Evolutionary conservation across 1,140 invertebrate species (phyloP).

Genomic region (Glossosoma conforme): DNA sequence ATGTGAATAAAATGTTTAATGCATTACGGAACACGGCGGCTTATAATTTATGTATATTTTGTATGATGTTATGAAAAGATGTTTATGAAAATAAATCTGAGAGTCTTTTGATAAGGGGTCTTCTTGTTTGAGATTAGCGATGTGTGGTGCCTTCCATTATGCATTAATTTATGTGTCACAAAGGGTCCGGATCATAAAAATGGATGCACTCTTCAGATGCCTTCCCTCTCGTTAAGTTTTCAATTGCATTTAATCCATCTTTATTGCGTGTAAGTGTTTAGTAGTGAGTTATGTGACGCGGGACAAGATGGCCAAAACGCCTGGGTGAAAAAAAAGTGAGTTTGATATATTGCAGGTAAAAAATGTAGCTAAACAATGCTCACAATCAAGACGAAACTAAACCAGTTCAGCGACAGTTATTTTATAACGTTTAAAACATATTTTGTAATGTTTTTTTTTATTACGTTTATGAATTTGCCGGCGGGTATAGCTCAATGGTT

Average conservation of each 20-base stretch:
- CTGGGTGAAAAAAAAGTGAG: too few relatives aligned
- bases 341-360: too few relatives aligned
- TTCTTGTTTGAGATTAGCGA: constrained; percentile 30
- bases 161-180: constrained; percentile 31
- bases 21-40: background rate
- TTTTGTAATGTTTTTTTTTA: too few relatives aligned
- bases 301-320: background rate
- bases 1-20: too few relatives aligned
- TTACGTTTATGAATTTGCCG: too few relatives aligned
- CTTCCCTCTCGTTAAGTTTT: constrained; percentile 30
- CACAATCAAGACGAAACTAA: background rate
- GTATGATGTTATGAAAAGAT: constrained; percentile 25
- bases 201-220: constrained; percentile 17
- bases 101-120: constrained; percentile 15
- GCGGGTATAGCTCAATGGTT: too few relatives aligned
- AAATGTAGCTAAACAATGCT: background rate
- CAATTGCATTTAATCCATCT: constrained; percentile 32
- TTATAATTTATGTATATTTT: constrained; percentile 30
- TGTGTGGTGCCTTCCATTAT: constrained; percentile 31
- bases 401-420: too few relatives aligned
- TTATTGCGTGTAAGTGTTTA: constrained; percentile 32
- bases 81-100: constrained; percentile 33
- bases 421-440: too few relatives aligned
- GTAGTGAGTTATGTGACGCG: constrained; percentile 23
- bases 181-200: constrained; percentile 20